phyloP scores from a whole-genome alignment of 2,888 invertebrate genomes.

The Nomada fabriciana region DNA sequence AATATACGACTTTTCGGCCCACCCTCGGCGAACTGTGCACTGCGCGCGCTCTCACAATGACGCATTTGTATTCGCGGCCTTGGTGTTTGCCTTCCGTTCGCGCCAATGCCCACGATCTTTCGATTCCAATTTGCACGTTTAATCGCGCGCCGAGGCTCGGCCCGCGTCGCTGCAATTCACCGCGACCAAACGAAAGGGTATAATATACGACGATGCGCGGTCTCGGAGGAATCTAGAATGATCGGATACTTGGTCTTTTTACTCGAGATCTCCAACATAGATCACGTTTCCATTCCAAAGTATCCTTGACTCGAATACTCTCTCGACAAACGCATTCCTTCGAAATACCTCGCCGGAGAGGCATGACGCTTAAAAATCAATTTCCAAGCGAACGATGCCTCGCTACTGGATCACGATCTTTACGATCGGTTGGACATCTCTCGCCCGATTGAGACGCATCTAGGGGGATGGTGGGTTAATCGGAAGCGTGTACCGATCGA shows the following conservation, averaged over 20 bases:
- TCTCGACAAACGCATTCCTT: constrained; percentile 24
- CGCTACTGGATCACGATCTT: too few relatives aligned
- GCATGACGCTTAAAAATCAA: not conserved
- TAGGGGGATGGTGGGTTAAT: not conserved
- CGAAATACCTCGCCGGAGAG: constrained; percentile 2
- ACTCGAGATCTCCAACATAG: constrained; percentile 10
- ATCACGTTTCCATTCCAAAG: constrained; percentile 5
- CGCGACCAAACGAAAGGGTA: not conserved
- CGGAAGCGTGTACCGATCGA: not conserved
- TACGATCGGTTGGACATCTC: not conserved
- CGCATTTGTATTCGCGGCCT: constrained; percentile 9
- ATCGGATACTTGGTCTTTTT: constrained; percentile 1
- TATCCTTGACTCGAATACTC: constrained; percentile 34
- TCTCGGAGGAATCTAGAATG: not conserved
- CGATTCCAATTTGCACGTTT: not conserved
- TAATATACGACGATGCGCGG: constrained; percentile 4
- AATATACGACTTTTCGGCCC: constrained; percentile 80
- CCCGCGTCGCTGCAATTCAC: not conserved
- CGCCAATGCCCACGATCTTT: not conserved
- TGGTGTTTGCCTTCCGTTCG: not conserved
- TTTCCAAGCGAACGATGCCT: not conserved
- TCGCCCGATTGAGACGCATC: not conserved
- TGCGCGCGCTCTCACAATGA: not conserved
- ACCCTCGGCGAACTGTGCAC: constrained; percentile 71
- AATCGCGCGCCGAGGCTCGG: not conserved